Evolutionary conservation across 2,113 vertebrate genomes (phyloP).

Genomic region (Anthoscopus minutus): DNA sequence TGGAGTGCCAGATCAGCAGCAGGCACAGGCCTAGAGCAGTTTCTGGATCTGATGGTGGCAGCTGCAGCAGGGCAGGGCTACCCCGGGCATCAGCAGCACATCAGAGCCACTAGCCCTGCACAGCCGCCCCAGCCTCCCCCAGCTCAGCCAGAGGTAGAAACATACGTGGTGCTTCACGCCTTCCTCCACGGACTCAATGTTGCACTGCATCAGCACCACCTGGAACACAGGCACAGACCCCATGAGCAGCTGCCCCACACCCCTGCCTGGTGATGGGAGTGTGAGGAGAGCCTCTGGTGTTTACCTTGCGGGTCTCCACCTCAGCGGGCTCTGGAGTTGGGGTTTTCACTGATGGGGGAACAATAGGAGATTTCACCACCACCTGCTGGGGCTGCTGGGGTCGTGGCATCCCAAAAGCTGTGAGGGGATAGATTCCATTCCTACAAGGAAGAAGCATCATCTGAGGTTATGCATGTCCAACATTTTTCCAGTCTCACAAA

Average conservation of each 20-base stretch:
- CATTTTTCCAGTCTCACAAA: not conserved
- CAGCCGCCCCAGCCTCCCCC: rapidly evolving
- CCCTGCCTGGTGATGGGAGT: rapidly evolving
- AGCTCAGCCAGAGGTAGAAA: not conserved
- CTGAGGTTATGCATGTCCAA: not conserved
- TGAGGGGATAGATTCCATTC: slow-evolving; percentile 96
- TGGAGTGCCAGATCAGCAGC: not conserved
- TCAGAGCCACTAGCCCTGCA: not conserved
- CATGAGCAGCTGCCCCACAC: rapidly evolving
- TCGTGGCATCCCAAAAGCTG: slow-evolving; percentile 89
- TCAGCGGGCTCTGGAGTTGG: slow-evolving; percentile 95
- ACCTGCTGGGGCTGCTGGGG: slow-evolving; percentile 96
- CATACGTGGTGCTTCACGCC: slow-evolving; percentile 92
- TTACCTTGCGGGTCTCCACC: slow-evolving; percentile 94
- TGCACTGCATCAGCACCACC: slow-evolving; percentile 99
- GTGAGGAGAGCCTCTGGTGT: not conserved
- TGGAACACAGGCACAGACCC: slow-evolving; percentile 18
- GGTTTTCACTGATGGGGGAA: slow-evolving; percentile 92
- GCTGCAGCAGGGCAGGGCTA: not conserved
- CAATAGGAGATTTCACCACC: slow-evolving; percentile 89
- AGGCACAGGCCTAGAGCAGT: not conserved
- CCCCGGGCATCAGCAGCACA: not conserved
- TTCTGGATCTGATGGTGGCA: not conserved
- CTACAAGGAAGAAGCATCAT: slow-evolving; percentile 56
- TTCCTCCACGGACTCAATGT: slow-evolving; percentile 95